A percentile compares a stretch with the other conserved stretches of the same genome.
Conservation (phyloP, 2,113 vertebrate species). For the Sphaerodactylus townsendi region DNA sequence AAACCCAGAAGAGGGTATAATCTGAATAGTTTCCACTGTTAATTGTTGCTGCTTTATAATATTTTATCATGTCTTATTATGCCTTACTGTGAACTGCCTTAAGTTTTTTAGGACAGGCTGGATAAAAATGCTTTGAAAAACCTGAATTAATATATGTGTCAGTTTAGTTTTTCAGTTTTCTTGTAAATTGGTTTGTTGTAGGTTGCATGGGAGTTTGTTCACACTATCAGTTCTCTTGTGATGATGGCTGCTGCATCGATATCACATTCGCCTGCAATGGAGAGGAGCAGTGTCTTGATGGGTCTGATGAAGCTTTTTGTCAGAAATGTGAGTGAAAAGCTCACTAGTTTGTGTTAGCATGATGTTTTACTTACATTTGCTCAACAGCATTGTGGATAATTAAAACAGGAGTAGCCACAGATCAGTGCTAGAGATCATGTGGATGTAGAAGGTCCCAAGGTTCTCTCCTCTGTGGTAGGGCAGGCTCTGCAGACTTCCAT, state of each 20-base stretch:
- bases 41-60: neutral
- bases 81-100: no score
- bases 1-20: neutral
- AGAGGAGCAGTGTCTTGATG: constrained; percentile 88
- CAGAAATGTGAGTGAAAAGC: constrained; percentile 79
- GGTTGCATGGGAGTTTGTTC: constrained; percentile 87
- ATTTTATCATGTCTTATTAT: no score
- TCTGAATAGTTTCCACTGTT: neutral
- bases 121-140: no score
- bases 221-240: constrained; percentile 93
- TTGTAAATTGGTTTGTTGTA: constrained; percentile 61
- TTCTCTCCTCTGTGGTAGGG: neutral
- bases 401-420: neutral
- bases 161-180: neutral
- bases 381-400: neutral
- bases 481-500: no score
- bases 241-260: constrained; percentile 94
- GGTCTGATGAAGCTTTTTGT: constrained; percentile 94
- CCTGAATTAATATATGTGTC: neutral
- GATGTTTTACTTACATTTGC: neutral
- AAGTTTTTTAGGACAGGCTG: no score
- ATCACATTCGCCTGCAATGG: constrained; percentile 92
- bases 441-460: neutral
- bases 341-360: neutral
- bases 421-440: neutral